Evolutionary conservation across 2,113 vertebrate genomes (phyloP).

Genomic region (Cnemophilus loriae): DNA sequence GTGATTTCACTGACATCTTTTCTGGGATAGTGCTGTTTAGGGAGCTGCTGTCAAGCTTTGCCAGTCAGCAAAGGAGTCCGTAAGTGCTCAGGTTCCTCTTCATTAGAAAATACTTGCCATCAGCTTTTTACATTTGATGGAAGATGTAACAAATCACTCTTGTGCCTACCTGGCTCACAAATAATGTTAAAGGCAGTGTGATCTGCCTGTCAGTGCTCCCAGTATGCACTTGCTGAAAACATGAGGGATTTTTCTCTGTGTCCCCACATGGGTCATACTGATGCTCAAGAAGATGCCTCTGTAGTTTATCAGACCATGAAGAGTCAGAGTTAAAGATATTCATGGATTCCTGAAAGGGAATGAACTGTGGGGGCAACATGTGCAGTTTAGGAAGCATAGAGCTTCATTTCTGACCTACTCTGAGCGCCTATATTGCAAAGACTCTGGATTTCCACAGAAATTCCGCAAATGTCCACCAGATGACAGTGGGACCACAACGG

Average conservation of each 20-base stretch:
- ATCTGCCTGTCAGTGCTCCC: neutral
- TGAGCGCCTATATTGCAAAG: neutral
- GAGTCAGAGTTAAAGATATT: neutral
- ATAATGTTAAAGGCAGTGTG: neutral
- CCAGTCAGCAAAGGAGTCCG: neutral
- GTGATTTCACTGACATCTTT: constrained; percentile 18
- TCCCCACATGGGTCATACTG: neutral
- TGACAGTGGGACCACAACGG: neutral
- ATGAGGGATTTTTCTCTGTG: neutral
- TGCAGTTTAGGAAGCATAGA: neutral
- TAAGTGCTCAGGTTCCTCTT: constrained; percentile 8
- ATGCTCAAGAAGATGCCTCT: neutral
- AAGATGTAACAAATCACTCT: neutral
- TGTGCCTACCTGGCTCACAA: neutral
- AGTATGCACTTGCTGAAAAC: neutral
- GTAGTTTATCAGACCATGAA: neutral
- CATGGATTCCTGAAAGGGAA: neutral
- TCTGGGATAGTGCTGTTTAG: neutral
- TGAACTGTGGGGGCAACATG: rapidly evolving
- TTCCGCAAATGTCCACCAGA: neutral
- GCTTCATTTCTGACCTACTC: neutral
- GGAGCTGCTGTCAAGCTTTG: constrained; percentile 30
- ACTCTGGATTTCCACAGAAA: neutral
- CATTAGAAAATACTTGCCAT: constrained; percentile 2
- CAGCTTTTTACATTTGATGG: neutral